A percentile compares a stretch with the other conserved stretches of the same genome.
phyloP scores from a whole-genome alignment of 2,797 vertebrate species.

The Thunnus albacares region DNA sequence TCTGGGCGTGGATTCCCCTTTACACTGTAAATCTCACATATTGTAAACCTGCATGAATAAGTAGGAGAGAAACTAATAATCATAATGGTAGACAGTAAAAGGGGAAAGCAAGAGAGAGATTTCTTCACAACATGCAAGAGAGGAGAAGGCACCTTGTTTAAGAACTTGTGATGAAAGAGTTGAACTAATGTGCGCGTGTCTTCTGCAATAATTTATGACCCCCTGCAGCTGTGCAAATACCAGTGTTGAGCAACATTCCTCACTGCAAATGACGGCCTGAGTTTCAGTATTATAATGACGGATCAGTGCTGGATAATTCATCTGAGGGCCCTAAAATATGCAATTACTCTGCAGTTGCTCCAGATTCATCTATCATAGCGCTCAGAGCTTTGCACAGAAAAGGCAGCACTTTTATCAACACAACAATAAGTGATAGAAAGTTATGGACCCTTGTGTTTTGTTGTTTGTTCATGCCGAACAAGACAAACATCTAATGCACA shows the following conservation, averaged over 20 bases:
- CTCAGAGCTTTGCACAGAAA: slow-evolving; percentile 38
- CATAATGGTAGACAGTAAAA: neutral
- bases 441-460: slow-evolving; percentile 1
- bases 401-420: slow-evolving; percentile 41
- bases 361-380: slow-evolving; percentile 70
- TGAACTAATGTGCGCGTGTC: slow-evolving; percentile 65
- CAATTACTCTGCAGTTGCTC: slow-evolving; percentile 75
- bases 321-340: slow-evolving; percentile 79
- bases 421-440: slow-evolving; percentile 28
- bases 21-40: neutral
- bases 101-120: neutral
- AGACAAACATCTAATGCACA: slow-evolving; percentile 34
- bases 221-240: slow-evolving; percentile 81
- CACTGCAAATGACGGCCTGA: slow-evolving; percentile 63
- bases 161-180: slow-evolving; percentile 68
- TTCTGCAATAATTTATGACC: slow-evolving; percentile 74
- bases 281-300: slow-evolving; percentile 70
- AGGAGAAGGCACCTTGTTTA: slow-evolving; percentile 54
- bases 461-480: slow-evolving; percentile 21
- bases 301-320: slow-evolving; percentile 78
- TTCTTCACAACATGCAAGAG: slow-evolving; percentile 11
- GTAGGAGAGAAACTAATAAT: neutral
- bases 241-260: slow-evolving; percentile 76
- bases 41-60: neutral
- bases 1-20: neutral